These are phyloP conservation scores for Typhlomys cinereus DNA, from an alignment of 2,113 vertebrate species.

Conservation along the genomic window DNA sequence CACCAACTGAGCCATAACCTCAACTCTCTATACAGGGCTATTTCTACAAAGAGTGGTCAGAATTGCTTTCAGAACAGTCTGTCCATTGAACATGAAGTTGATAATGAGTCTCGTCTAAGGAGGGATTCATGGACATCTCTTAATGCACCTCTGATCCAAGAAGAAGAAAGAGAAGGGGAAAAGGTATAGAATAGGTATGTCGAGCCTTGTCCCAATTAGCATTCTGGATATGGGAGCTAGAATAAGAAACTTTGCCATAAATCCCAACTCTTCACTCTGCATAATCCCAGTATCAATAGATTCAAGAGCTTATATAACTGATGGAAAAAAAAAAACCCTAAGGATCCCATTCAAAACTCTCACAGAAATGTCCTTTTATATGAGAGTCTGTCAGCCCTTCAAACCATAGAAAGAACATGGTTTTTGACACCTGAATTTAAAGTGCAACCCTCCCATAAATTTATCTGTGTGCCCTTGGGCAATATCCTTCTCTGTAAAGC, in stretches of 20 bases:
- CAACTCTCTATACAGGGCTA: background rate
- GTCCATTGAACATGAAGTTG: background rate
- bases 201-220: background rate
- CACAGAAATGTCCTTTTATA: background rate
- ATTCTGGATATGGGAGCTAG: background rate
- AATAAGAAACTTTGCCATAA: background rate
- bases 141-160: background rate
- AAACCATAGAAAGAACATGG: conserved; percentile 32
- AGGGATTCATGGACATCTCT: background rate
- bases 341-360: background rate
- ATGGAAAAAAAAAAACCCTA: conserved; percentile 5
- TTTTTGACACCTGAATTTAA: conserved; percentile 25
- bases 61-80: background rate
- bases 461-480: background rate
- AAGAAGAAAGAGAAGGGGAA: background rate
- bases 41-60: background rate
- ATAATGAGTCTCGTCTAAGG: background rate
- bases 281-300: conserved; percentile 12
- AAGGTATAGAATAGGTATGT: background rate
- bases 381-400: background rate
- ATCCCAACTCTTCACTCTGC: background rate
- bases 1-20: background rate
- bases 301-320: background rate
- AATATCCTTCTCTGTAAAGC: background rate
- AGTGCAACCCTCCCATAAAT: background rate